These are phyloP conservation scores for Oryzias celebensis DNA, from an alignment of 2,113 vertebrate species.

Conservation along the genomic window DNA sequence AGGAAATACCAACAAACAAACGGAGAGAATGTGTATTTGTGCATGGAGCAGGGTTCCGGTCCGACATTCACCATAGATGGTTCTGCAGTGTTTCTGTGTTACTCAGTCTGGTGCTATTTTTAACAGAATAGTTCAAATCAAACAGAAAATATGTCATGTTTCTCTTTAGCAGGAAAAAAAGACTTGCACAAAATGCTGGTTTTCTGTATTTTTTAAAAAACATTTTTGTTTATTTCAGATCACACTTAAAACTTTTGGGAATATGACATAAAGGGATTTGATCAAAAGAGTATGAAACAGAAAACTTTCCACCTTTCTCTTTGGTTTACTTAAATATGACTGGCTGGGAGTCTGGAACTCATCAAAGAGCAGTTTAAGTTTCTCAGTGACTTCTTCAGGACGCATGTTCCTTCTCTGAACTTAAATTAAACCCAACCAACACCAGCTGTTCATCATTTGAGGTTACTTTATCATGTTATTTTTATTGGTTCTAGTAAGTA, in stretches of 20 bases:
- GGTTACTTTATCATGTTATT: constrained; percentile 16
- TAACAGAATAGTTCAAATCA: constrained; percentile 6
- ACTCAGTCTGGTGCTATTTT: constrained; percentile 39
- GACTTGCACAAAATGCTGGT: not conserved
- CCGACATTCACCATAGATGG: constrained; percentile 27
- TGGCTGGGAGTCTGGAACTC: constrained; percentile 38
- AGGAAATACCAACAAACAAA: constrained; percentile 66
- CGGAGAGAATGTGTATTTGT: constrained; percentile 9
- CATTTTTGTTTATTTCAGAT: too few relatives aligned
- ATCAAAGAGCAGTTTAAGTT: constrained; percentile 29
- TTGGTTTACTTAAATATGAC: constrained; percentile 36
- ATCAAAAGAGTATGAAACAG: not conserved
- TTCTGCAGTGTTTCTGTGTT: not conserved
- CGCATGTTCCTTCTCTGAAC: constrained; percentile 14
- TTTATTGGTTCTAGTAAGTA: constrained; percentile 8
- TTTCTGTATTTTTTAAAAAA: too few relatives aligned
- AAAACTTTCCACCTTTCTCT: not conserved
- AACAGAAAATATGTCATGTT: not conserved
- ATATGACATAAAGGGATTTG: not conserved
- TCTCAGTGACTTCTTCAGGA: constrained; percentile 25
- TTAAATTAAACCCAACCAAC: constrained; percentile 19
- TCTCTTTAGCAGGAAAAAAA: too few relatives aligned
- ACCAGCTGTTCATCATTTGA: constrained; percentile 8
- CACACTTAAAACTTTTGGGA: too few relatives aligned
- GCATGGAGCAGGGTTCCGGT: constrained; percentile 36